Evolutionary conservation across 1,140 invertebrate species (phyloP), one percentile per base, ranked within the genome.

Genomic region (Zaprionus davidi): DNA sequence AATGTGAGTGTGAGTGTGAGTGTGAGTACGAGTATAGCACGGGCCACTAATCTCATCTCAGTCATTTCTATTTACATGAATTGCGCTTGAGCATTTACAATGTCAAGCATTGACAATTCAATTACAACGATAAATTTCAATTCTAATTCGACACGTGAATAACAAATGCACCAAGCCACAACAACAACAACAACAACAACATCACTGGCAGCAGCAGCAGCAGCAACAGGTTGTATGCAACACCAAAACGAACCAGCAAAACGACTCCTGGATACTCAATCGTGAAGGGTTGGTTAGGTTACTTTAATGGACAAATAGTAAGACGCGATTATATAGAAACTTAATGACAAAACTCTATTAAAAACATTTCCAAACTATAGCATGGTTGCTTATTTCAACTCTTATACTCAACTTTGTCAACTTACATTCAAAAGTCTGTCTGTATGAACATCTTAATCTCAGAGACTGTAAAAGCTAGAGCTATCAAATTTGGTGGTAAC

Each of bases 71-170:
- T 66, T 72, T 76, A 72, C 74, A 76, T 72, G 74, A 76, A 76
- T 67, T 76, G 74, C 74, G 69, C 62, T 71, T 66, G 69, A 76
- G 49, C 74, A 60, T 72, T 76, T 72, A 67, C 74, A 76, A 76
- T 76, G 74, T 76, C 74, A 76, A 31, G 49, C 56, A 76, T 76
- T 76, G 74, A 76, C 74, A 76, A 76, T 72, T 67, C 69, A 76
- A 76, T 76, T 76, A 76, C 74, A 72, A 46, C 68, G 74, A 76
- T 71, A 76, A 72, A 76, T 76, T 72, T 72, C 57, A 76, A 72
- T 76, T 76, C 68, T 72, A 72, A 76, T 76, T 63, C 57, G 74
- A 72, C 69, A 72, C 74, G 49, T 72, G 74, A 76, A 76, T 76
- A 76, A 72, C 60, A 71, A 71, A 76, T 64, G 59, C 58, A 69